Base-by-base conservation (phyloP, 23 tunicate species). In the Halocynthia roretzi region DNA sequence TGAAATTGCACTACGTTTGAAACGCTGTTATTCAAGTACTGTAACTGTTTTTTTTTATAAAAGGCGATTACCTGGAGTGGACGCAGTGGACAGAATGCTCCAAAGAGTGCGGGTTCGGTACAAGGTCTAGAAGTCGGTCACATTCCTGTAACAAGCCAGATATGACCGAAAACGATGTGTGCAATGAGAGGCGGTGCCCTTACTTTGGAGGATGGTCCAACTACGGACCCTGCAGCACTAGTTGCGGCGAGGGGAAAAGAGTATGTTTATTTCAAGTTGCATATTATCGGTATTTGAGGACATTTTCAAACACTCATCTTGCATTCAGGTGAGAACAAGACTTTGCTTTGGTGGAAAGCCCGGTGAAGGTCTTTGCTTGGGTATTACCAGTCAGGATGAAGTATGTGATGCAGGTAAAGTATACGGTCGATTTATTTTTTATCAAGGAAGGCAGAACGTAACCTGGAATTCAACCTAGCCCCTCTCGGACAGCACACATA, bases 91-190 rank as follows among this genome's bases (percentile, higher is more conserved):
- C 86, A 18, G 60, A 49, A 21, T 77, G 81, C 53, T 61, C 82
- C 0, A 64, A 17, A 23, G 51, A 50, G 11, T 94, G 99, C 58
- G 91, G 85, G 40, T 91, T 84, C 7, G 95, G 99, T 62, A 80
- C 85, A 49, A 54, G 82, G 17, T 64, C 75, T 31, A 73, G 99
- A 88, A 76, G 61, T 11, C 76, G 99, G 77, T 15, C 65, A 11
- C 94, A 89, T 67, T 56, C 94, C 23, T 94, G 99, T 62, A 82
- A 88, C 20, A 48, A 66, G 5, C 75, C 70, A 19, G 81, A 62
- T 7, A 81, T 83, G 18, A 44, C 63, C 12, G 70, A 83, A 77
- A 67, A 54, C 10, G 87, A 68, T 51, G 67, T 50, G 19, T 84
- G 93, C 57, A 69, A 80, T 61, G 40, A 51, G 8, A 80, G 52